These are phyloP conservation scores for Mastomys coucha DNA, from an alignment of 2,113 vertebrate species.

Conservation along the genomic window DNA sequence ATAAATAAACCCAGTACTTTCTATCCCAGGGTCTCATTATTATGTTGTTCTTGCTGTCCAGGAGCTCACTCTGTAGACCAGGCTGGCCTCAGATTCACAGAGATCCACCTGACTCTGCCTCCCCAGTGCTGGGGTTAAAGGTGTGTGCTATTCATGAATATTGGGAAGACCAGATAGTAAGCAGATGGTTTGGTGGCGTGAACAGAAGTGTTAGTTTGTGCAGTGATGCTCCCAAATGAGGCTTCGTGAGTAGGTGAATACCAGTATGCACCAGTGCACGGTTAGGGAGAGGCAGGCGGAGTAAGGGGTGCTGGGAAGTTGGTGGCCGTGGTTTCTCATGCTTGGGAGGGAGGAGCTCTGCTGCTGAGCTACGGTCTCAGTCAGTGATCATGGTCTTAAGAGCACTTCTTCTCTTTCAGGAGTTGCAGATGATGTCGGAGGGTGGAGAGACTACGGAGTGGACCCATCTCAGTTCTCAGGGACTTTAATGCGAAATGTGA, in stretches of 20 bases:
- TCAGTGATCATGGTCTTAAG: background rate
- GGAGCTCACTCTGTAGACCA: background rate
- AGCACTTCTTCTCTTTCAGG: slow-evolving; percentile 85
- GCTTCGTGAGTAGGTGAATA: background rate
- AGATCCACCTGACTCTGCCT: background rate
- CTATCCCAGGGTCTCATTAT: background rate
- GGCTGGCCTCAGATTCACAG: background rate
- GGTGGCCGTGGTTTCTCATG: background rate
- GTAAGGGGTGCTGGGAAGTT: background rate
- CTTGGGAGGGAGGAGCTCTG: background rate
- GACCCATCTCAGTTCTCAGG: slow-evolving; percentile 99
- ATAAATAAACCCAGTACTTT: background rate
- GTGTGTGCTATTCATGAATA: background rate
- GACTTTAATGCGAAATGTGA: slow-evolving; percentile 98
- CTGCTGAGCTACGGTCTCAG: background rate
- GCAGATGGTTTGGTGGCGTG: background rate
- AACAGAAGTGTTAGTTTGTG: background rate
- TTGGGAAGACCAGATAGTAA: slow-evolving; percentile 28
- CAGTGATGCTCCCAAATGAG: slow-evolving; percentile 19
- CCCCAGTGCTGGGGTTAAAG: background rate
- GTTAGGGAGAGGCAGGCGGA: background rate
- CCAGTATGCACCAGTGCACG: background rate
- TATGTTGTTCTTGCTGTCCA: background rate
- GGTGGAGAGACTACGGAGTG: slow-evolving; percentile 99
- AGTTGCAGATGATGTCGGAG: slow-evolving; percentile 98